Percentiles rank a stretch among this genome's conserved stretches.
These are phyloP conservation scores for Brachypalpus laphriformis DNA, from an alignment of 2,888 invertebrate species.

Conservation along the genomic window DNA sequence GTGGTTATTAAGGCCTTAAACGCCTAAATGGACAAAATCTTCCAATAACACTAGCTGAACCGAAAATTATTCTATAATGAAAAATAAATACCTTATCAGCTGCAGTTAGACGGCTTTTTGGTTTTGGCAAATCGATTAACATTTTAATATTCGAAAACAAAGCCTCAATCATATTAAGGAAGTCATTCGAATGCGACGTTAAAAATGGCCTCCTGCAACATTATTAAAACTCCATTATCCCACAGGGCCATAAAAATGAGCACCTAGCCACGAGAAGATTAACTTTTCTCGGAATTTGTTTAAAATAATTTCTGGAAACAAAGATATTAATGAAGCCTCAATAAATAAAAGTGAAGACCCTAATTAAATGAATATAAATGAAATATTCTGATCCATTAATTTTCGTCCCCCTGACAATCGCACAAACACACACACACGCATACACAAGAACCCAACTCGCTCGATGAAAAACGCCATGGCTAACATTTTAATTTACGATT, in stretches of 20 bases:
- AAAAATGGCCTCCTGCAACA: constrained; percentile 9
- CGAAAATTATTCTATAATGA: too few species aligned
- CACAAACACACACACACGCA: constrained; percentile 1
- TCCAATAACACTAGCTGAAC: too few species aligned
- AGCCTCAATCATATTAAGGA: background rate
- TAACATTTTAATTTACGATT: constrained; percentile 74
- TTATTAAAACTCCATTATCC: constrained; percentile 67
- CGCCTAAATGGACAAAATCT: too few species aligned
- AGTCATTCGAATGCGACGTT: background rate
- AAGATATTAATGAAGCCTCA: constrained; percentile 73
- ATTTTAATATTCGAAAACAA: background rate
- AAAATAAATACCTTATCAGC: too few species aligned
- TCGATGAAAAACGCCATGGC: constrained; percentile 57
- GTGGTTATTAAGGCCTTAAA: too few species aligned
- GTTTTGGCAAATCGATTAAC: too few species aligned
- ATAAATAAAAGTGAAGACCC: constrained; percentile 73
- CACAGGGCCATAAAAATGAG: background rate
- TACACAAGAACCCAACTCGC: background rate
- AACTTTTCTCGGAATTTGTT: constrained; percentile 62
- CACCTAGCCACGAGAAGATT: constrained; percentile 26
- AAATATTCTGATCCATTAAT: constrained; percentile 73
- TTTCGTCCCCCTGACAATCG: constrained; percentile 31
- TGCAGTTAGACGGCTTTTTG: too few species aligned
- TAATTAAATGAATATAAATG: constrained; percentile 74
- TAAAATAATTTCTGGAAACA: constrained; percentile 55